These are phyloP conservation scores for Pteronotus mesoamericanus DNA, from an alignment of 2,797 vertebrate genomes.

Conservation along the genomic window DNA sequence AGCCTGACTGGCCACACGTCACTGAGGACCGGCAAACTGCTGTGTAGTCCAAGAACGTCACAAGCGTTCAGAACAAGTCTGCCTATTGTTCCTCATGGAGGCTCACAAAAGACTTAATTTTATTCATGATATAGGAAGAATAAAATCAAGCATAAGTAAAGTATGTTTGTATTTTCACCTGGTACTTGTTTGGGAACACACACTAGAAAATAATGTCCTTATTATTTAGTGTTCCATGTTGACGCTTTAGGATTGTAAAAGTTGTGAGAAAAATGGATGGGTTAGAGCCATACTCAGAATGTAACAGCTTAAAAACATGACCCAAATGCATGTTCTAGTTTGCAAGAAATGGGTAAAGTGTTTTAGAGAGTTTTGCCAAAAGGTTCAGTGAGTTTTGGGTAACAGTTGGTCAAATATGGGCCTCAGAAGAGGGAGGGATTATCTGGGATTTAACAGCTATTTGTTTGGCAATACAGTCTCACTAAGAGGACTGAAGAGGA, in stretches of 20 bases:
- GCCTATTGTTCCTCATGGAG: not conserved
- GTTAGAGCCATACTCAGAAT: not conserved
- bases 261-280: not conserved
- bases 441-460: not conserved
- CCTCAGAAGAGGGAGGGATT: not conserved
- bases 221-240: not conserved
- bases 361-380: not conserved
- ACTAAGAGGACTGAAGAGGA: not conserved
- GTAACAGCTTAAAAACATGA: not conserved
- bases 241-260: not conserved
- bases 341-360: not conserved
- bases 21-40: not conserved
- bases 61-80: not conserved
- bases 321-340: not conserved
- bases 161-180: not conserved
- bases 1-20: accelerated
- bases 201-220: not conserved
- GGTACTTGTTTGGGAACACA: not conserved
- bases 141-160: not conserved
- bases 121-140: not conserved
- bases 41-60: not conserved
- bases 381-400: not conserved
- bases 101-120: not conserved
- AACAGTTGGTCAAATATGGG: not conserved
- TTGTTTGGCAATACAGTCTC: not conserved